Evolutionary conservation across 2,888 invertebrate species (phyloP).

Genomic region (Luperina testacea): DNA sequence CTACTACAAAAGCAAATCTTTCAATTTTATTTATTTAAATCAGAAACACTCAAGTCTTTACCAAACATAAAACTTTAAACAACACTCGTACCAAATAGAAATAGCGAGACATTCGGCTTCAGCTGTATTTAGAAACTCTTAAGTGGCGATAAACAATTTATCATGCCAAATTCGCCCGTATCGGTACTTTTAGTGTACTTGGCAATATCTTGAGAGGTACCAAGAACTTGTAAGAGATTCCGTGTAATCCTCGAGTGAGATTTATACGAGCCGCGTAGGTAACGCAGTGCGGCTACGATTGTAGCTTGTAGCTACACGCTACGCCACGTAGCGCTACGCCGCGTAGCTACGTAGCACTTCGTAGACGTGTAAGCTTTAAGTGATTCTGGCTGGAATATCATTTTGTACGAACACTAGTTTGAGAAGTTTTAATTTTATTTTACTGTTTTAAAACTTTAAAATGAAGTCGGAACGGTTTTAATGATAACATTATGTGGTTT

Average conservation of each 20-base stretch:
- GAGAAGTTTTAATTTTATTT: slow-evolving; percentile 57
- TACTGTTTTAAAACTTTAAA: slow-evolving; percentile 41
- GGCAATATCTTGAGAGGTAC: slow-evolving; percentile 80
- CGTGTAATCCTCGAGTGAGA: slow-evolving; percentile 82
- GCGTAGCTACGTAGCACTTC: slow-evolving; percentile 67
- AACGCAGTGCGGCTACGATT: slow-evolving; percentile 82
- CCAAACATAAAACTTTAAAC: slow-evolving; percentile 44
- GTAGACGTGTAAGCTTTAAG: slow-evolving; percentile 76
- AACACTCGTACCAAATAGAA: slow-evolving; percentile 19
- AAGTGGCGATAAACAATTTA: slow-evolving; percentile 71
- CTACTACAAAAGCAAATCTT: not conserved
- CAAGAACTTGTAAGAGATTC: slow-evolving; percentile 83
- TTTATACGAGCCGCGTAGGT: slow-evolving; percentile 83
- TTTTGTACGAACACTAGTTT: slow-evolving; percentile 69
- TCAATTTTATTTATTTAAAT: not conserved
- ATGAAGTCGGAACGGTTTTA: slow-evolving; percentile 29
- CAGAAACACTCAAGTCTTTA: slow-evolving; percentile 25
- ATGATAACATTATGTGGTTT: slow-evolving; percentile 34
- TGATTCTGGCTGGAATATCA: slow-evolving; percentile 73
- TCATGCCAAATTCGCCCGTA: slow-evolving; percentile 74
- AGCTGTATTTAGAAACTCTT: slow-evolving; percentile 64
- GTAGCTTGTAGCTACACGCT: slow-evolving; percentile 72
- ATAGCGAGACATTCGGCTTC: slow-evolving; percentile 31
- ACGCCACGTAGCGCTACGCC: slow-evolving; percentile 61
- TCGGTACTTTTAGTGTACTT: slow-evolving; percentile 77